Percentiles rank a stretch among this genome's conserved stretches.
Conservation (phyloP, 2,888 invertebrate genomes). For the Pandemis heparana region DNA sequence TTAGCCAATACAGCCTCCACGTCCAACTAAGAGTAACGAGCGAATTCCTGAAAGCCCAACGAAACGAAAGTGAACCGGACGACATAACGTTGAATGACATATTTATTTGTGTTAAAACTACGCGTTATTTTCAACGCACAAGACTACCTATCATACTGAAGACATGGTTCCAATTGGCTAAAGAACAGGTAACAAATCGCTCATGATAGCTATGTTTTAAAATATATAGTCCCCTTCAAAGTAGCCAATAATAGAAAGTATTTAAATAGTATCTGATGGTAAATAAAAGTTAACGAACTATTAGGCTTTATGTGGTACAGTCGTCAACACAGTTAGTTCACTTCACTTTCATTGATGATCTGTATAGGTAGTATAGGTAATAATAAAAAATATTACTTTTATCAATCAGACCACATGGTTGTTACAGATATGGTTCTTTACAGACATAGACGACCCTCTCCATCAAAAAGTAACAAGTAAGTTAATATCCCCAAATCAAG, state of each 20-base stretch:
- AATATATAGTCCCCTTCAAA: not conserved
- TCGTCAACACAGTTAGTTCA: too few species aligned
- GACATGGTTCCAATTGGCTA: constrained; percentile 98
- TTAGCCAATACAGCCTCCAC: constrained; percentile 87
- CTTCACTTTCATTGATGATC: too few species aligned
- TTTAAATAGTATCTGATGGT: not conserved
- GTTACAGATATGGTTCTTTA: constrained; percentile 8
- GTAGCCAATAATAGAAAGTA: too few species aligned
- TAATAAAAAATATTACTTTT: too few species aligned
- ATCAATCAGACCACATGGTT: not conserved
- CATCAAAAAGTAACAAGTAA: not conserved
- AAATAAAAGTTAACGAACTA: too few species aligned
- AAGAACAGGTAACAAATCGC: constrained; percentile 90
- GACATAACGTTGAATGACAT: constrained; percentile 93
- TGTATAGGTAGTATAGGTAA: too few species aligned
- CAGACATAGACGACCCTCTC: not conserved
- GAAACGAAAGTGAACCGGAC: constrained; percentile 73
- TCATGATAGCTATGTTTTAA: not conserved
- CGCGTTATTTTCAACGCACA: constrained; percentile 93
- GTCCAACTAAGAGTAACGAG: constrained; percentile 86
- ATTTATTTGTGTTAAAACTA: constrained; percentile 98
- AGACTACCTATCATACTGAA: constrained; percentile 94
- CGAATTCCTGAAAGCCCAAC: constrained; percentile 80
- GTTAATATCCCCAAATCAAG: not conserved
- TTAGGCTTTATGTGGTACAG: too few species aligned